Evolutionary conservation across 2,113 vertebrate species (phyloP).

Genomic region (Onychostruthus taczanowskii): DNA sequence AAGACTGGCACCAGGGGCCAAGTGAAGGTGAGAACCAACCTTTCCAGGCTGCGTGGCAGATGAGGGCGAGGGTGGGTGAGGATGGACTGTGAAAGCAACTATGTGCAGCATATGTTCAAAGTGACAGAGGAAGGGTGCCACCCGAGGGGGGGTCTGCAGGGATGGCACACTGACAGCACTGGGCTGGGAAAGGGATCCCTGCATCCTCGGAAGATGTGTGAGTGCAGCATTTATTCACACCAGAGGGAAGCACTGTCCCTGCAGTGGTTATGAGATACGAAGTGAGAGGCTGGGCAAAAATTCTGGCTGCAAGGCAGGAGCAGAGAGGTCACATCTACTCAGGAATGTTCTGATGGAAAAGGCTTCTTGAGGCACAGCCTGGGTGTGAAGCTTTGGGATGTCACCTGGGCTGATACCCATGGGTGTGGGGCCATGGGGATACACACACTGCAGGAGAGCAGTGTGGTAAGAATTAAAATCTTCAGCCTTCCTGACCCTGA

Average conservation of each 20-base stretch:
- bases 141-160: background rate
- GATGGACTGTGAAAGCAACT: conserved; percentile 6
- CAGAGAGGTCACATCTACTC: background rate
- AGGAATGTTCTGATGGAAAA: background rate
- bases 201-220: background rate
- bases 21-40: conserved; percentile 11
- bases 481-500: background rate
- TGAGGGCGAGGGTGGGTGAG: conserved; percentile 27
- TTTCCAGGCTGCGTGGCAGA: conserved; percentile 15
- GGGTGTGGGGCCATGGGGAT: background rate
- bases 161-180: background rate
- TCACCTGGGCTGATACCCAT: background rate
- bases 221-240: background rate
- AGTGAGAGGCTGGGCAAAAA: background rate
- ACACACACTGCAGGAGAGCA: background rate
- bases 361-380: background rate
- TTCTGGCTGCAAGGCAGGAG: background rate
- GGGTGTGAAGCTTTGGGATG: background rate
- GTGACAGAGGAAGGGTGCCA: background rate
- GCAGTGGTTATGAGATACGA: background rate
- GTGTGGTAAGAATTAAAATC: background rate
- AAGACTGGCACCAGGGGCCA: conserved; percentile 26
- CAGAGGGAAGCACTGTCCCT: background rate
- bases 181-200: background rate
- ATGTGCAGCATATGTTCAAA: background rate